Percentiles rank a stretch among this genome's conserved stretches.
phyloP scores from a whole-genome alignment of 2,888 invertebrate species.

The Drosophila siamana region DNA sequence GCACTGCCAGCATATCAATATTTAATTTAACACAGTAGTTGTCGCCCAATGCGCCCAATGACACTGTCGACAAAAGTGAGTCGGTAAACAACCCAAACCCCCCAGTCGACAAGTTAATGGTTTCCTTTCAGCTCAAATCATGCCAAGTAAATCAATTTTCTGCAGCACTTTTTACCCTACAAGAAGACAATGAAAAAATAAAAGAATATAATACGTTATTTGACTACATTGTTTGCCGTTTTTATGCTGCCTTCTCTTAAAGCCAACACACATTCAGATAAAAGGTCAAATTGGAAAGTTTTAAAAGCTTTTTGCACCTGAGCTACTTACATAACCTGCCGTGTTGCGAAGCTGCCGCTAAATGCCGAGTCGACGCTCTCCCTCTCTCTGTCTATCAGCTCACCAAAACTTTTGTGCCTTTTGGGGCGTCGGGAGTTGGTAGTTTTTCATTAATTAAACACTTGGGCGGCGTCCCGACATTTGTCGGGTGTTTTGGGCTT shows the following conservation, averaged over 20 bases:
- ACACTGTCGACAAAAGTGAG: background rate
- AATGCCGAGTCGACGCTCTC: slow-evolving; percentile 35
- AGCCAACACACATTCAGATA: slow-evolving; percentile 37
- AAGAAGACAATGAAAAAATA: slow-evolving; percentile 2
- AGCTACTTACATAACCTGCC: slow-evolving; percentile 45
- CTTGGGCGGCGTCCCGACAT: slow-evolving; percentile 39
- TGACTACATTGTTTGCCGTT: slow-evolving; percentile 24
- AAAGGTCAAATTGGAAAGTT: slow-evolving; percentile 68
- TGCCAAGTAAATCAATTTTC: slow-evolving; percentile 7
- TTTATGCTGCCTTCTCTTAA: slow-evolving; percentile 13
- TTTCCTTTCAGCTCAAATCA: slow-evolving; percentile 8
- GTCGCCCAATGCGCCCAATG: slow-evolving; percentile 2
- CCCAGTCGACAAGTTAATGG: background rate
- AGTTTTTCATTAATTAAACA: slow-evolving; percentile 68
- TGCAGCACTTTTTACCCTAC: background rate
- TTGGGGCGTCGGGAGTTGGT: slow-evolving; percentile 16
- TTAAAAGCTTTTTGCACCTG: slow-evolving; percentile 68
- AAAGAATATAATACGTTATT: slow-evolving; percentile 9
- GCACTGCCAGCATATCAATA: slow-evolving; percentile 42
- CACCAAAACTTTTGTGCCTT: slow-evolving; percentile 45
- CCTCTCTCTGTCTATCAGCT: too few relatives aligned
- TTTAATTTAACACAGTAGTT: slow-evolving; percentile 29
- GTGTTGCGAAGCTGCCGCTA: slow-evolving; percentile 40
- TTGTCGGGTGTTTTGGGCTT: slow-evolving; percentile 30
- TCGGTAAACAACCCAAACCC: background rate